These are phyloP conservation scores for Struthidea cinerea DNA, from an alignment of 2,113 vertebrate genomes.

Conservation along the genomic window DNA sequence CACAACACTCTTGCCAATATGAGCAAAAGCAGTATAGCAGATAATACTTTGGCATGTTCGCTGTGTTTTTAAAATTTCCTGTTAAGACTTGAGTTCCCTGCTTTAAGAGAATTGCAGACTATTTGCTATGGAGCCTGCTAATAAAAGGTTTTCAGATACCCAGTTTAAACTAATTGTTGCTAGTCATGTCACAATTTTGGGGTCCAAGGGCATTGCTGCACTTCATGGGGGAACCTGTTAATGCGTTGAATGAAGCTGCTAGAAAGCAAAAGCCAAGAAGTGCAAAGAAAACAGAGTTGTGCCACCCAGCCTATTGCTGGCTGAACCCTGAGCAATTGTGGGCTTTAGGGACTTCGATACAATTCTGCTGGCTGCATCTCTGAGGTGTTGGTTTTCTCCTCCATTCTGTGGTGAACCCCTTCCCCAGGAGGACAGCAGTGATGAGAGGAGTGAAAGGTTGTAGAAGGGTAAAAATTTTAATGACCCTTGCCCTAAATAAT, in stretches of 20 bases:
- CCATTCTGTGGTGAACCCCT: not conserved
- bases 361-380: not conserved
- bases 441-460: not conserved
- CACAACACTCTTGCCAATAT: not conserved
- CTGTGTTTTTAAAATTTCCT: not conserved
- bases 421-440: not conserved
- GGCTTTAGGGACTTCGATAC: accelerated
- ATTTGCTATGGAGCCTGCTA: not conserved
- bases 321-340: not conserved
- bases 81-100: not conserved
- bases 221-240: not conserved
- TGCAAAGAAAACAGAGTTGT: not conserved
- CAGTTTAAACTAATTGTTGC: not conserved
- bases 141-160: not conserved
- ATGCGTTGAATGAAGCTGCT: not conserved
- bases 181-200: not conserved
- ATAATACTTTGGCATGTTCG: not conserved
- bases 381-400: not conserved
- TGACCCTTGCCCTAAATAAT: not conserved
- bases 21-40: not conserved
- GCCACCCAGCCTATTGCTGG: not conserved
- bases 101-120: not conserved
- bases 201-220: not conserved
- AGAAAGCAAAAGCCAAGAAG: not conserved
- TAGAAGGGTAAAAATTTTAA: not conserved